phyloP scores from a whole-genome alignment of 2,888 invertebrate species.

The Pristionchus mayeri region DNA sequence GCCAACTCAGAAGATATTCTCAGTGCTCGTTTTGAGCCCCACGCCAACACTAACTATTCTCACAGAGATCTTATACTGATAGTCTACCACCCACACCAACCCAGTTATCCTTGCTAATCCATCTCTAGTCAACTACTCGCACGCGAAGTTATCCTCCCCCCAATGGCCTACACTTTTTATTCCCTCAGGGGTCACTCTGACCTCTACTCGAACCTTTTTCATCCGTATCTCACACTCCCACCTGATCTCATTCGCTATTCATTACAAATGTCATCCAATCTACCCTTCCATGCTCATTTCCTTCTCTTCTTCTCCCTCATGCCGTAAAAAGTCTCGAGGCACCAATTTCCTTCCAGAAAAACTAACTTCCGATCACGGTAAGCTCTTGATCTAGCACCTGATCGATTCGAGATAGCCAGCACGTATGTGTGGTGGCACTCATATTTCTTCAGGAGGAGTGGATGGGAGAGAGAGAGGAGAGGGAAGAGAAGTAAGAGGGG shows the following conservation, averaged over 20 bases:
- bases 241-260: constrained; percentile 24
- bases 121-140: background rate
- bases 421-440: constrained; percentile 22
- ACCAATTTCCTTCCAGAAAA: background rate
- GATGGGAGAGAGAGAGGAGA: constrained; percentile 25
- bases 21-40: background rate
- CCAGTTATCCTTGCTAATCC: background rate
- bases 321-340: constrained; percentile 2
- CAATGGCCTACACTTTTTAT: background rate
- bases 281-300: constrained; percentile 19
- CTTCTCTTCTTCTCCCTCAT: background rate
- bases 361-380: background rate
- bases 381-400: background rate
- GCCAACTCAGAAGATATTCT: constrained; percentile 28
- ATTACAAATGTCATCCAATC: constrained; percentile 26
- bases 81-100: background rate
- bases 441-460: background rate
- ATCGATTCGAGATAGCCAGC: background rate
- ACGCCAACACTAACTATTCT: background rate
- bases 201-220: background rate
- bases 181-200: constrained; percentile 6
- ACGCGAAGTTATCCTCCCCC: background rate
- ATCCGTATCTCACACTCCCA: background rate
- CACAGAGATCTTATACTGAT: background rate
- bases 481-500: constrained; percentile 28